Base-by-base conservation (phyloP, 1,140 invertebrate genomes). In the Ceratina japonica region DNA sequence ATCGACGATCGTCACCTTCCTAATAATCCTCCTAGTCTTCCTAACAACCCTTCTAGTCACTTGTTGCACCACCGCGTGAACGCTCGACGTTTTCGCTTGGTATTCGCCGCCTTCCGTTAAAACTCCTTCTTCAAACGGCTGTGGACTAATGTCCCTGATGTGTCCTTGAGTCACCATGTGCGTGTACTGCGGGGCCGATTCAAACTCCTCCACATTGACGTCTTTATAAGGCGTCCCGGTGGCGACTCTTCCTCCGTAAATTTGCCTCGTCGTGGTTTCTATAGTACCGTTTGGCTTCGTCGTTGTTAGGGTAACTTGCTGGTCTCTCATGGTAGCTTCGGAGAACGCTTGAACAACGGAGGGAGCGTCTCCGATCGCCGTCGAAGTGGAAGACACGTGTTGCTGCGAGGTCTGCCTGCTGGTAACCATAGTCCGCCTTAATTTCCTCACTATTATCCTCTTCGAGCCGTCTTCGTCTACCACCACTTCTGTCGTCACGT, bases 401-500 rank as follows among this genome's bases (percentile, higher is more conserved):
- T 93, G 91, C 49, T 93, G 93, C 4, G 90, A 91, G 2, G 91
- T 93, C 66, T 93, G 78, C 3, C 69, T 87, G 20, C 86, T 92
- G 0, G 93, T 93, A 0, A 96, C 89, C 15, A 90, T 75, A 20
- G 91, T 93, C 51, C 88, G 83, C 20, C 92, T 88, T 54, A 93
- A 81, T 90, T 96, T 96, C 79, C 94, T 95, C 0, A 97, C 94
- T 64, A 97, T 95, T 75, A 97, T 96, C 81, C 95, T 93, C 83
- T 96, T 96, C 0, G 95, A 96, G n/a, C 96, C 96, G 91, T 97
- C 96, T 31, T 95, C 94, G 83, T 96, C 96, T 0, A 96, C 95
- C 10, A 97, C 94, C 2, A 97, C 95, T 91, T 97, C 96, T 13
- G 95, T 96, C 2, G 94, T 95, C n/a, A 94, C 93, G 87, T 96